Percentiles rank a stretch among this genome's conserved stretches.
Conservation (phyloP, 2,113 vertebrate genomes). For the Butorides virescens region DNA sequence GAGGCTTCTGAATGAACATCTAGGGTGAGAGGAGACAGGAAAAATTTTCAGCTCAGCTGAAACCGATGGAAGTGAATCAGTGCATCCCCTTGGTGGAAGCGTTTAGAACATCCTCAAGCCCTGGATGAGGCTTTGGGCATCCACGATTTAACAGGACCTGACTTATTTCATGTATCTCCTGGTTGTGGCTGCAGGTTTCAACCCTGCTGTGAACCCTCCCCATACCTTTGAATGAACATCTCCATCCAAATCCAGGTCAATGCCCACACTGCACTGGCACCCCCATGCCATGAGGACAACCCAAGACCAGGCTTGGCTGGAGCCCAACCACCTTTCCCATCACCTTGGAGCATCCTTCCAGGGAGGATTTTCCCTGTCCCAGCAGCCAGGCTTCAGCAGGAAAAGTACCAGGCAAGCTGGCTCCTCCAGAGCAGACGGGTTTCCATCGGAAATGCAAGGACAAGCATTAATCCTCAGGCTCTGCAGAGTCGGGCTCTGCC, state of each 20-base stretch:
- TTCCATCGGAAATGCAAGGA: background rate
- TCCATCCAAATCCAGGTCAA: background rate
- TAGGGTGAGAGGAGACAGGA: background rate
- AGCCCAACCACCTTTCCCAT: background rate
- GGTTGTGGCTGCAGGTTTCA: background rate
- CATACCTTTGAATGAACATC: background rate
- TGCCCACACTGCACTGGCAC: rapidly evolving
- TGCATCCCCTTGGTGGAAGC: background rate
- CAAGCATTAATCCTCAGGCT: background rate
- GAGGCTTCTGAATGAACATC: background rate
- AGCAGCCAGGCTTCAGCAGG: background rate
- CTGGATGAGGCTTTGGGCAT: background rate
- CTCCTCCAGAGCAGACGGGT: rapidly evolving
- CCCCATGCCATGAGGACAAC: background rate
- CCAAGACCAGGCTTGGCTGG: background rate
- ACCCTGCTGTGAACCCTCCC: background rate
- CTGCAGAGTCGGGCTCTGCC: rapidly evolving
- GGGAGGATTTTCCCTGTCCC: background rate
- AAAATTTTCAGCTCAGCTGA: background rate
- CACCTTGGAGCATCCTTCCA: background rate
- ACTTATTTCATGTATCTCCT: background rate
- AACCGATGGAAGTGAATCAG: background rate
- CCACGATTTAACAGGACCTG: background rate
- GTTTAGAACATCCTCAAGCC: background rate
- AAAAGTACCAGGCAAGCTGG: background rate